These are phyloP conservation scores for Minunthozetes semirufus DNA, from an alignment of 2,888 invertebrate genomes.

Conservation along the genomic window DNA sequence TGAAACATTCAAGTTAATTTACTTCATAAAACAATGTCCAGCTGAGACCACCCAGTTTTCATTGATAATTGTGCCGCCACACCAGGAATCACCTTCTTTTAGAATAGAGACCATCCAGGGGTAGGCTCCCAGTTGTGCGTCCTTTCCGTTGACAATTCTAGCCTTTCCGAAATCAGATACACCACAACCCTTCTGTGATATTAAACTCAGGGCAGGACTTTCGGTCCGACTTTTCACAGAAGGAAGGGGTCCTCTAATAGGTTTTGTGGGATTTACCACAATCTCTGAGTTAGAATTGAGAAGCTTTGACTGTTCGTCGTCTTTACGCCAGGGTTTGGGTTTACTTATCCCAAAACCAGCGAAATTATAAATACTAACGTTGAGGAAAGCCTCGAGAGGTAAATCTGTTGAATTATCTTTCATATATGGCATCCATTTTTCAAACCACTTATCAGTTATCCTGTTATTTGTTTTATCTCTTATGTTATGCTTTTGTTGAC, in stretches of 20 bases:
- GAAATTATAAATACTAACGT: neutral
- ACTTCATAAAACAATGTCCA: conserved; percentile 39
- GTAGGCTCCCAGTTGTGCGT: neutral
- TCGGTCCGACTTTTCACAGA: neutral
- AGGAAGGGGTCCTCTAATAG: neutral
- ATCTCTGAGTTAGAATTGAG: neutral
- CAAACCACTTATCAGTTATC: neutral
- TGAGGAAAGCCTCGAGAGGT: too few species aligned
- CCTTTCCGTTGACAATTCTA: conserved; percentile 20
- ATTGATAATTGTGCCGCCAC: conserved; percentile 40
- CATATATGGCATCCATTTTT: neutral
- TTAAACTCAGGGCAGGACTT: neutral
- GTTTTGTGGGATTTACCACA: neutral
- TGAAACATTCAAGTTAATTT: neutral
- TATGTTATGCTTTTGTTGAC: neutral
- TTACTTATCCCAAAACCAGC: neutral
- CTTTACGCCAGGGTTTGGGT: conserved; percentile 19
- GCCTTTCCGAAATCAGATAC: neutral
- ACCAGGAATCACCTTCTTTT: conserved; percentile 18
- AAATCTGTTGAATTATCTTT: too few species aligned
- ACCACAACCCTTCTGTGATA: neutral
- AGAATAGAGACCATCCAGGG: conserved; percentile 34
- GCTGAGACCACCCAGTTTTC: conserved; percentile 40
- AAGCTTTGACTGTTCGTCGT: neutral
- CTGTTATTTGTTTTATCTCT: neutral